Base-by-base conservation (phyloP, 2,888 invertebrate species). In the Chelonus formosanus region DNA sequence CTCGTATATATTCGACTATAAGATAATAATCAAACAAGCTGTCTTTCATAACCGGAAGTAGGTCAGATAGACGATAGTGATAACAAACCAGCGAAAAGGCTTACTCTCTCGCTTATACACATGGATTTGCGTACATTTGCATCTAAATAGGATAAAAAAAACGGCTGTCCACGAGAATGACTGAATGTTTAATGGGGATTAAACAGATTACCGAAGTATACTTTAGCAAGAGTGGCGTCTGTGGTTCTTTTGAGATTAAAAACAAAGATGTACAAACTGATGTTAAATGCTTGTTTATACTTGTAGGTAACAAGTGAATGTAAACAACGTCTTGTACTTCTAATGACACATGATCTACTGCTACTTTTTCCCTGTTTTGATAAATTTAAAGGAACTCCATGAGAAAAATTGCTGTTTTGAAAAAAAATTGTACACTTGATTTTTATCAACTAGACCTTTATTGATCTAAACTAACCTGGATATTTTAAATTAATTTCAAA, bases 81-180 rank as follows among this genome's bases (percentile, higher is more conserved):
- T 66, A 70, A 47, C 53, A 63, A 31, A 31, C 57, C 64, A 57
- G 44, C 54, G 65, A 70, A 68, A 67, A 70, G 69, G 58, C 63
- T 70, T 34, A 43, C 20, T 20, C 63, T 68, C 62, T 61, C 54
- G 64, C 64, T 65, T 58, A 63, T 64, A 67, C 63, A 63, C 66
- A 67, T 64, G 55, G 60, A 71, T 71, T 69, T 71, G 59, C 69
- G 55, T 69, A 67, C 62, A 70, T 69, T 69, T 67, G 60, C 67
- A 70, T 69, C 56, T 62, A 67, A 67, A 67, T 67, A 60, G 31
- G 57, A 32, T 52, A 6, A 36, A 54, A 58, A 8, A 61, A 50
- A 45, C 20, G 20, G 34, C 4, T 52, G 64, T 65, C 64, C 44
- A 52, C 53, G 32, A 20, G 35, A 5, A 40, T 52, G 60, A 32